These are phyloP conservation scores for Amia ocellicauda DNA, from an alignment of 2,113 vertebrate species.

Conservation along the genomic window DNA sequence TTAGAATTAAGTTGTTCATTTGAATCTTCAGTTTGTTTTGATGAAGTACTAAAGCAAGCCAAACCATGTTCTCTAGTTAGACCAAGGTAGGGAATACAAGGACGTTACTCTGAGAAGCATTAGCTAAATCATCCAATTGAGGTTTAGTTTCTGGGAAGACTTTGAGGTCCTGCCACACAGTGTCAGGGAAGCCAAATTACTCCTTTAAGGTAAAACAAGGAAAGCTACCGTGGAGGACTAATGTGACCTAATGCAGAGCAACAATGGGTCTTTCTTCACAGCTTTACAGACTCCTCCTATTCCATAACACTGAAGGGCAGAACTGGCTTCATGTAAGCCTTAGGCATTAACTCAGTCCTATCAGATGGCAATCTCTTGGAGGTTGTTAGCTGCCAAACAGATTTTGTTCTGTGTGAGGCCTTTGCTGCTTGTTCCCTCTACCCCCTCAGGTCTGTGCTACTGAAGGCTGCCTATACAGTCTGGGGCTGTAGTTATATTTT, in stretches of 20 bases:
- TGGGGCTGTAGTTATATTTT: background rate
- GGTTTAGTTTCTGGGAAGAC: background rate
- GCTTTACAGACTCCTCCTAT: constrained; percentile 9
- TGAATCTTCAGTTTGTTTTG: no score
- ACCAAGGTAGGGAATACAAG: no score
- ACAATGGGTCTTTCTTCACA: constrained; percentile 19
- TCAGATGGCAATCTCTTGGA: constrained; percentile 14
- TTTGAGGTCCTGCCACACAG: background rate
- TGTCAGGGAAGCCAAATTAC: constrained; percentile 11
- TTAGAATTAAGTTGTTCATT: no score
- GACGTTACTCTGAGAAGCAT: no score
- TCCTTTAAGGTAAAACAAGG: background rate
- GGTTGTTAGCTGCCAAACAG: constrained; percentile 6
- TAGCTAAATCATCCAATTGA: no score
- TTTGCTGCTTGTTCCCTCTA: background rate
- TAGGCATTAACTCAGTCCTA: constrained; percentile 13
- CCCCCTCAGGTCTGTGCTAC: background rate
- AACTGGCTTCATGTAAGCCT: constrained; percentile 11
- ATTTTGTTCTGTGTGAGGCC: background rate
- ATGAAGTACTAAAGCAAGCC: no score
- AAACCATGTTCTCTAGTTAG: no score
- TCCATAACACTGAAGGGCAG: background rate
- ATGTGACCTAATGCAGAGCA: constrained; percentile 7
- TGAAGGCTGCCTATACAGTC: background rate
- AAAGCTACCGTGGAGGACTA: background rate